These are phyloP conservation scores for Euzophera pinguis DNA, from an alignment of 2,888 invertebrate species.

Conservation along the genomic window DNA sequence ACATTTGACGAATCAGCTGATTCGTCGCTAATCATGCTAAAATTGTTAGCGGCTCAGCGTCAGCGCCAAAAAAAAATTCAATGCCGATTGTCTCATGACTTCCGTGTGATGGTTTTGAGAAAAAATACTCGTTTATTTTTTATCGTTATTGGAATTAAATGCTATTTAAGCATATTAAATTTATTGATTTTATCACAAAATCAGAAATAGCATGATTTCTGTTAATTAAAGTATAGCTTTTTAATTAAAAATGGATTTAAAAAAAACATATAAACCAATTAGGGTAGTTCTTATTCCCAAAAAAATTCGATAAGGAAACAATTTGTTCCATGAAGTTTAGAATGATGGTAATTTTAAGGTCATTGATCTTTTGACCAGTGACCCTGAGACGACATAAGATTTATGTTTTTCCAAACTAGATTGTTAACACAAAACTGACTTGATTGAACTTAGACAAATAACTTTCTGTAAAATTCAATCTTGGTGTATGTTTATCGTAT, in stretches of 20 bases:
- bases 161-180: not conserved
- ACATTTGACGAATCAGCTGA: constrained; percentile 39
- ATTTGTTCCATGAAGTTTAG: not conserved
- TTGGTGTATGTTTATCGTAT: too few relatives aligned
- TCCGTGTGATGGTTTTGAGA: constrained; percentile 1
- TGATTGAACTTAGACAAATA: too few relatives aligned
- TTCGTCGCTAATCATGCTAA: constrained; percentile 20
- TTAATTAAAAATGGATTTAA: too few relatives aligned
- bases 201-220: not conserved
- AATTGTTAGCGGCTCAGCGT: constrained; percentile 12
- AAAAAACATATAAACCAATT: too few relatives aligned
- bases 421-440: too few relatives aligned
- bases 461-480: too few relatives aligned
- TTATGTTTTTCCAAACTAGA: not conserved
- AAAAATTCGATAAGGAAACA: constrained; percentile 5
- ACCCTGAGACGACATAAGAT: constrained; percentile 3
- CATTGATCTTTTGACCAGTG: constrained; percentile 3
- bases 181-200: not conserved
- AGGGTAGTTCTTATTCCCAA: too few relatives aligned
- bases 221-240: too few relatives aligned
- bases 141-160: not conserved
- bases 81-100: constrained; percentile 8
- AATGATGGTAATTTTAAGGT: not conserved
- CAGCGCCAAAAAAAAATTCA: not conserved
- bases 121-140: constrained; percentile 1